Conservation (phyloP, 2,888 invertebrate genomes). For the Rhagophthalmus giganteus region DNA sequence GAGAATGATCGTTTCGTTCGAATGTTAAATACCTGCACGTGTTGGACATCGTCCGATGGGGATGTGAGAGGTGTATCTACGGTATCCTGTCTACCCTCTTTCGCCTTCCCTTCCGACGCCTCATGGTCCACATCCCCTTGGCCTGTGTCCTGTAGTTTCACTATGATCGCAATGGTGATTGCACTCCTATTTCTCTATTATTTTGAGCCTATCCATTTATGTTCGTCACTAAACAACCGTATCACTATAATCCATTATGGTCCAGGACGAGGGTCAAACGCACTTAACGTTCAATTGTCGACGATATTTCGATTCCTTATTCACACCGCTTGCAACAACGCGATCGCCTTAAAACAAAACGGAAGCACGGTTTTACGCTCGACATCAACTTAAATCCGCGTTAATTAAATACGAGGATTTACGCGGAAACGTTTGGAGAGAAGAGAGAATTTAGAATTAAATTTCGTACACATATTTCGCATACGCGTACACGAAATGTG, state of each 20-base stretch:
- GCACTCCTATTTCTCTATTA: conserved; percentile 14
- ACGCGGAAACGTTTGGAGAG: no score
- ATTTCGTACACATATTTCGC: no score
- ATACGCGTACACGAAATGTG: no score
- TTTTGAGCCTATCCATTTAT: conserved; percentile 1
- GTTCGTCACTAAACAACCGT: conserved; percentile 5
- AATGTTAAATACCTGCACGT: conserved; percentile 36
- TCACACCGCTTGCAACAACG: not conserved
- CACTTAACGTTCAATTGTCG: no score
- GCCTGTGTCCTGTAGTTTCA: conserved; percentile 66
- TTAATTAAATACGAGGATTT: no score
- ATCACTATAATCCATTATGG: not conserved
- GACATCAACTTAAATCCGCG: conserved; percentile 4
- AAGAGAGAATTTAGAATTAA: no score
- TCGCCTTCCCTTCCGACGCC: conserved; percentile 67
- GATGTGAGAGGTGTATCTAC: conserved; percentile 60
- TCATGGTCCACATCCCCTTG: conserved; percentile 65
- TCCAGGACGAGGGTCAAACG: not conserved
- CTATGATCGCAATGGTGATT: conserved; percentile 63
- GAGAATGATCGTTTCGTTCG: not conserved
- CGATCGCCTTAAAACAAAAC: not conserved
- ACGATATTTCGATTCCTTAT: no score
- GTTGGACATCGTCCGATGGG: conserved; percentile 49
- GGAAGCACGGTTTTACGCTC: no score
- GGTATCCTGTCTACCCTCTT: conserved; percentile 63